Evolutionary conservation across 2,113 vertebrate species (phyloP), one percentile per base, ranked within the genome.

Genomic region (Pseudorhombus dupliciocellatus): DNA sequence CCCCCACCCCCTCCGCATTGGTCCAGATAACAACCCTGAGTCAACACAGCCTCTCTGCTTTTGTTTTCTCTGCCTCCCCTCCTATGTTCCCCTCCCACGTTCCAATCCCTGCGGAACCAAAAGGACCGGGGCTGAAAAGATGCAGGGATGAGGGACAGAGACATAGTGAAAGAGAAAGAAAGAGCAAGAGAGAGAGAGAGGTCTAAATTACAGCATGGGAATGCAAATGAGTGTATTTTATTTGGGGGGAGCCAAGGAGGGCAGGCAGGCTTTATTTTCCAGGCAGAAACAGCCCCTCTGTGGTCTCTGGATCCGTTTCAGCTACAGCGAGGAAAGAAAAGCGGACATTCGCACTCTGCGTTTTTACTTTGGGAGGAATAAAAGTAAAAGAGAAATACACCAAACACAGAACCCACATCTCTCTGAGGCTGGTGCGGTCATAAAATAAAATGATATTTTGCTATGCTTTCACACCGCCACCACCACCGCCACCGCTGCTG

Each of bases 221-320:
- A 91, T 87, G 88, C 84, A 88, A 89, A 90, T 90, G 50, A 84
- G 81, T 60, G 73, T 73, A 65, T 82, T 88, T 88, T 87, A 84
- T 84, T 88, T 87, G 68, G 77, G 83, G 76, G 83, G 67, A 73
- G 84, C 62, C 75, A 73, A 48, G 48, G 66, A 79, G 67, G 81
- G 84, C 72, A 70, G 75, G 86, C 75, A 60, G 70, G 71, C 77
- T 85, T 81, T 83, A 84, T 79, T 83, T 77, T 84, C 63, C 67
- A 84, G 68, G 84, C 81, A 84, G 71, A 72, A 86, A 87, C 61
- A 63, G 77, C 79, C 84, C 87, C 81, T 79, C 78, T 75, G 75
- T 86, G 77, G 75, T 80, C 77, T 70, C 79, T 86, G 77, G 85
- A 87, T 78, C 84, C 79, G 84, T 74, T 84, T 75, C 80, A 77